phyloP scores from a whole-genome alignment of 2,797 vertebrate species.

The Sebastes nivosus region DNA sequence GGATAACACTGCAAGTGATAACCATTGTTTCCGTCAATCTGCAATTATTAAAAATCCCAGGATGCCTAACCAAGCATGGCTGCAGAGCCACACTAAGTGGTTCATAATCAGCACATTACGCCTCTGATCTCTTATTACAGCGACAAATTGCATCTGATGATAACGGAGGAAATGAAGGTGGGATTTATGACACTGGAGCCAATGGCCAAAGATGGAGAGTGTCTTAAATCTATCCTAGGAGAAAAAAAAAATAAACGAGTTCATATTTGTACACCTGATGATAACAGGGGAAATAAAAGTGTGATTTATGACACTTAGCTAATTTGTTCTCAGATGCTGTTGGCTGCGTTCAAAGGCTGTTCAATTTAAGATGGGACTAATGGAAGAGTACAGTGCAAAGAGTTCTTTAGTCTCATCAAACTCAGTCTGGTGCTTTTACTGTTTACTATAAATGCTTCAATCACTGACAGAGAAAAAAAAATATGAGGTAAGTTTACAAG shows the following conservation, averaged over 20 bases:
- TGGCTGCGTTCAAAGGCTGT: conserved; percentile 27
- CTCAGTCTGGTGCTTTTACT: background rate
- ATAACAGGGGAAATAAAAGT: conserved; percentile 54
- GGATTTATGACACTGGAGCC: conserved; percentile 60
- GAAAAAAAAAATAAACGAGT: conserved; percentile 34
- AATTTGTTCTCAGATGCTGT: conserved; percentile 49
- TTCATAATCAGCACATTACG: conserved; percentile 72
- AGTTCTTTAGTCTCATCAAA: conserved; percentile 22
- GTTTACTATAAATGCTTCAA: background rate
- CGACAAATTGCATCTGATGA: conserved; percentile 70
- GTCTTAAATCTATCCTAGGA: conserved; percentile 49
- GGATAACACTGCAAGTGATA: conserved; percentile 49
- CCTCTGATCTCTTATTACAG: conserved; percentile 69
- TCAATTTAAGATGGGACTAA: conserved; percentile 33
- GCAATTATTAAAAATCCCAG: conserved; percentile 65
- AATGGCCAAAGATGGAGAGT: conserved; percentile 36
- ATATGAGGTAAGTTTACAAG: background rate
- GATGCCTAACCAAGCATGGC: conserved; percentile 49
- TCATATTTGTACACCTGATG: conserved; percentile 53
- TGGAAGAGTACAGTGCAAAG: background rate
- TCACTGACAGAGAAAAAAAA: background rate
- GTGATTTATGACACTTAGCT: conserved; percentile 43
- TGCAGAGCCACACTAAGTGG: conserved; percentile 60
- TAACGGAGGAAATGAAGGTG: conserved; percentile 62
- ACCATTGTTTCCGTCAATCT: conserved; percentile 57